Evolutionary conservation across 2,888 invertebrate species (phyloP).

Genomic region (Diploptera punctata): DNA sequence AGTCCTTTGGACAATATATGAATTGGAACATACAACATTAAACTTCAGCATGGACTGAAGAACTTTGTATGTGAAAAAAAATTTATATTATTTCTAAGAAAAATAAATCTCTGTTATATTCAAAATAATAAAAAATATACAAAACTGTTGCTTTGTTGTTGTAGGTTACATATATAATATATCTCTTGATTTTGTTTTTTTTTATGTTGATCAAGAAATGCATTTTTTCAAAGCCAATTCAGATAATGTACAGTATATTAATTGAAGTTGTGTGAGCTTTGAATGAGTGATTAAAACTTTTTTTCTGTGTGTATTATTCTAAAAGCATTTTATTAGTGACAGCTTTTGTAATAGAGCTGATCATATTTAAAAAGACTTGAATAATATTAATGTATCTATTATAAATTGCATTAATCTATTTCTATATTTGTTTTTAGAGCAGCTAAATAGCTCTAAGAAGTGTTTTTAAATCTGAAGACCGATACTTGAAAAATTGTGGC

Average conservation of each 20-base stretch:
- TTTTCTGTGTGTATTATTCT: background rate
- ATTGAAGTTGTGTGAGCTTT: background rate
- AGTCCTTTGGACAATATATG: background rate
- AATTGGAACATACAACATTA: background rate
- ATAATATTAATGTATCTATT: constrained; percentile 8
- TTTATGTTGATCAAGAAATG: constrained; percentile 3
- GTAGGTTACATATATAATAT: background rate
- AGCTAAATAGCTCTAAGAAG: too few species aligned
- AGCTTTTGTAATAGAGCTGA: background rate
- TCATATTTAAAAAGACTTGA: constrained; percentile 1
- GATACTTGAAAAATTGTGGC: too few species aligned
- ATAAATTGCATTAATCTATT: background rate
- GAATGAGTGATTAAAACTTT: background rate
- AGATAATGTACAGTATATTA: background rate
- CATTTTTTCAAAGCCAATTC: constrained; percentile 2
- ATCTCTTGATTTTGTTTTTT: background rate
- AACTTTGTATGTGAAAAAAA: background rate
- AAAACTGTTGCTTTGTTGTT: constrained; percentile 14
- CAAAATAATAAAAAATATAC: background rate
- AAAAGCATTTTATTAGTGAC: background rate
- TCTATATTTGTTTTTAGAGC: too few species aligned
- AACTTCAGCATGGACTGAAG: constrained; percentile 1
- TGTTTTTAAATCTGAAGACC: too few species aligned
- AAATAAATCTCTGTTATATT: constrained; percentile 4
- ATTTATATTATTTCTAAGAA: constrained; percentile 1